Conservation (phyloP, 2,888 invertebrate genomes). For the Osedax frankpressi region DNA sequence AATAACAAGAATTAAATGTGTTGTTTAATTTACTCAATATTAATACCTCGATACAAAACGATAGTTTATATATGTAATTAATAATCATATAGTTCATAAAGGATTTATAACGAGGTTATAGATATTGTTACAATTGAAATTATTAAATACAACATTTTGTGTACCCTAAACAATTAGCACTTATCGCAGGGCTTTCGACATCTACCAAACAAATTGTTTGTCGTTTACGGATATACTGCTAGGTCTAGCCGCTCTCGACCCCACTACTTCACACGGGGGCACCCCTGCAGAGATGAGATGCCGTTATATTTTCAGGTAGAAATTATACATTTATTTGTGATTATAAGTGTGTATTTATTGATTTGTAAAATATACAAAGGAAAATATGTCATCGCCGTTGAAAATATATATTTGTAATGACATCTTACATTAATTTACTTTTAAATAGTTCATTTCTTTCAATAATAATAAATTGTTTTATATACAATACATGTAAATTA, state of each 20-base stretch:
- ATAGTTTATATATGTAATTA: no score
- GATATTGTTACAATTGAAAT: conserved; percentile 41
- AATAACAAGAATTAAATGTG: not conserved
- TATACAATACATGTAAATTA: not conserved
- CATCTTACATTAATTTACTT: no score
- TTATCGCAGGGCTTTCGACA: conserved; percentile 39
- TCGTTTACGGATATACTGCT: conserved; percentile 47
- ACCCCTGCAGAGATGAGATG: conserved; percentile 58
- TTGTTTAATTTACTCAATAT: conserved; percentile 4
- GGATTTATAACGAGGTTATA: conserved; percentile 23
- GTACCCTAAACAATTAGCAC: not conserved
- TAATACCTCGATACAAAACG: no score
- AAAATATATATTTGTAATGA: not conserved
- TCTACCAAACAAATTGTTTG: conserved; percentile 34
- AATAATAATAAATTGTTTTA: not conserved
- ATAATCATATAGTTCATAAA: no score
- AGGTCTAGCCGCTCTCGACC: conserved; percentile 57
- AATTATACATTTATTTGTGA: conserved; percentile 48
- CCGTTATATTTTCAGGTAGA: conserved; percentile 58
- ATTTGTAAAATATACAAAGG: not conserved
- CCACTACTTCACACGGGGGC: conserved; percentile 56
- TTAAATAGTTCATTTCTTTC: conserved; percentile 26
- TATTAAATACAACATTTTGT: conserved; percentile 34
- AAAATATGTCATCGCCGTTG: not conserved
- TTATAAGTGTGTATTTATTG: conserved; percentile 46